Conservation (phyloP, 2,113 vertebrate species). For the Entelurus aequoreus region DNA sequence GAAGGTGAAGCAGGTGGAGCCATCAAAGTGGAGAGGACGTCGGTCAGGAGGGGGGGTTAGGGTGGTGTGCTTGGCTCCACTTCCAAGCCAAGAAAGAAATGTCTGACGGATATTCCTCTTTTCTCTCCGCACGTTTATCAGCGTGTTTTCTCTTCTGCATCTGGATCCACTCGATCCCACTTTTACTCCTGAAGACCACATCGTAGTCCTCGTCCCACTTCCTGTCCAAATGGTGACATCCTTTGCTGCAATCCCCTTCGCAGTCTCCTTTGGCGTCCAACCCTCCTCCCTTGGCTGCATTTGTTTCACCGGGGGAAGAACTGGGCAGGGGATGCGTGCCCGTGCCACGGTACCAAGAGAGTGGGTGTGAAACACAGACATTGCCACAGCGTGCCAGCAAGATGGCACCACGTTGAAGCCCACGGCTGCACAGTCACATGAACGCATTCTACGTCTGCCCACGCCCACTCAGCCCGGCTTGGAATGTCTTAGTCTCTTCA, state of each 20-base stretch:
- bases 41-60: slow-evolving; percentile 4
- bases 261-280: slow-evolving; percentile 36
- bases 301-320: slow-evolving; percentile 38
- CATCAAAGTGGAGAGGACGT: slow-evolving; percentile 48
- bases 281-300: slow-evolving; percentile 35
- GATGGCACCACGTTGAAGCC: slow-evolving; percentile 48
- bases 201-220: slow-evolving; percentile 33
- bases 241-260: slow-evolving; percentile 38
- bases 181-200: slow-evolving; percentile 34
- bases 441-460: slow-evolving; percentile 46
- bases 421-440: slow-evolving; percentile 52
- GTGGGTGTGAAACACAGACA: slow-evolving; percentile 65
- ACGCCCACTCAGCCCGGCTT: slow-evolving; percentile 37
- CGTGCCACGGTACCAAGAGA: slow-evolving; percentile 53
- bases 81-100: slow-evolving; percentile 42
- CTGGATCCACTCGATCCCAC: slow-evolving; percentile 45
- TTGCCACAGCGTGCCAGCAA: slow-evolving; percentile 47
- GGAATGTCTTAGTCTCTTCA: slow-evolving; percentile 31
- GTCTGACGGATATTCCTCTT: slow-evolving; percentile 47
- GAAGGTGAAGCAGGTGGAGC: slow-evolving; percentile 55
- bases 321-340: slow-evolving; percentile 49
- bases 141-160: slow-evolving; percentile 50
- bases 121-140: slow-evolving; percentile 50
- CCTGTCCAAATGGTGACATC: slow-evolving; percentile 42
- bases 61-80: slow-evolving; percentile 53